A percentile compares a stretch with the other conserved stretches of the same genome.
These are phyloP conservation scores for Pluvialis apricaria DNA, from an alignment of 2,113 vertebrate species.

Conservation along the genomic window DNA sequence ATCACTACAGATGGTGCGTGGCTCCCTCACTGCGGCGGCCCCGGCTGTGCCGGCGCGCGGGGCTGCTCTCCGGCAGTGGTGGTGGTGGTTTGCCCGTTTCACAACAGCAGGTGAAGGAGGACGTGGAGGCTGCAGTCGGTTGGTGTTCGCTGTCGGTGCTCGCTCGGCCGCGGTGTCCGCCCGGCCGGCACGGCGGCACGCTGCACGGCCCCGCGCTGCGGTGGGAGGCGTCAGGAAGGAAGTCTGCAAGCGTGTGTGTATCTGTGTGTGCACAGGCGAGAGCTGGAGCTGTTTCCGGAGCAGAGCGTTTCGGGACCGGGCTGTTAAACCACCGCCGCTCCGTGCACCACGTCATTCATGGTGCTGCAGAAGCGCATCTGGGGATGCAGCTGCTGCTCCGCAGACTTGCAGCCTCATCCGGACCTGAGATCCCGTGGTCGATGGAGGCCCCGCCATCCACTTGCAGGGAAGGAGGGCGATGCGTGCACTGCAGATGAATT, in stretches of 20 bases:
- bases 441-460: background rate
- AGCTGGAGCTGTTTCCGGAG: background rate
- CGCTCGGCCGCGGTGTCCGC: fast-evolving
- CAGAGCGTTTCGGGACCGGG: fast-evolving
- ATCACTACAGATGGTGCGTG: background rate
- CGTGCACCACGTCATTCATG: fast-evolving
- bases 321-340: background rate
- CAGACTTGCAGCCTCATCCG: fast-evolving
- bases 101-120: background rate
- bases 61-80: fast-evolving
- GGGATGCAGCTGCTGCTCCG: fast-evolving
- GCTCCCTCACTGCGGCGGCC: background rate
- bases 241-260: background rate
- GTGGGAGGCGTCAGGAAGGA: background rate
- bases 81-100: background rate
- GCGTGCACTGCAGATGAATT: fast-evolving
- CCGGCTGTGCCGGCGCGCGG: too few species aligned
- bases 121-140: background rate
- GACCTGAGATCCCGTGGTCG: fast-evolving
- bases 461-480: background rate
- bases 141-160: background rate
- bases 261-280: background rate
- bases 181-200: background rate
- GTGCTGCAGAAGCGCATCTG: background rate
- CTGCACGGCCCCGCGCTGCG: background rate